Evolutionary conservation across 53 echinoderm and acorn worm genomes (phyloP), one percentile per base, ranked within the genome.

Genomic region (Temnopleurus reevesii): DNA sequence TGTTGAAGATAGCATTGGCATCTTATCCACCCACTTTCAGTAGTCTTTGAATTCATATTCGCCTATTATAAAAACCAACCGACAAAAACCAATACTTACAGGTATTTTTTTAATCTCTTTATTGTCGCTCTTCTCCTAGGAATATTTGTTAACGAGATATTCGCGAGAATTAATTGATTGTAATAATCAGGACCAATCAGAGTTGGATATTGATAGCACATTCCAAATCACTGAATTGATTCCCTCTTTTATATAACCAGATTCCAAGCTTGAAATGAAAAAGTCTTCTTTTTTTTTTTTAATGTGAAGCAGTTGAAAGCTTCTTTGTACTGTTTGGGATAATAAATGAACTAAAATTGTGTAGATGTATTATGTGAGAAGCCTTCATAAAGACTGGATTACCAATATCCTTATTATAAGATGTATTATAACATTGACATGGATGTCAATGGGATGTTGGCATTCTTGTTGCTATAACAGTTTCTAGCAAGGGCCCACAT

Each of bases 191-290:
- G 71, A 71, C 71, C 71, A 71, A 71, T 41, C 19, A 41, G 9
- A 17, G 17, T 33, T 63, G 30, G 63, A 31, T 33, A 33, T 12
- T 5, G 33, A 71, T 43, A 9, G n/a, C 38, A 43, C 71, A 71
- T 71, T 71, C 71, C 71, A 41, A 71, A n/a, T 41, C 4, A 58
- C 27, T 26, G 58, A 58, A 58, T 26, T 10, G 24, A 58, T 58
- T 28, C 26, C 10, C 29, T 41, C 41, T 63, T 63, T 38, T 36
- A 15, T 71, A 71, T 41, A 38, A 38, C 41, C 38, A 36, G 41
- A 41, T 71, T 71, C 71, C 41, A 71, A 38, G 71, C 21, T 41
- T 71, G 71, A 71, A 36, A 71, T n/a, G 21, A 64, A 33, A 49
- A 49, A 12, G 1, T 34, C 35, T 2, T 12, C 21, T 71, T 71